Evolutionary conservation across 2,797 vertebrate genomes (phyloP), one percentile per base, ranked within the genome.

Genomic region (Antennarius maculatus): DNA sequence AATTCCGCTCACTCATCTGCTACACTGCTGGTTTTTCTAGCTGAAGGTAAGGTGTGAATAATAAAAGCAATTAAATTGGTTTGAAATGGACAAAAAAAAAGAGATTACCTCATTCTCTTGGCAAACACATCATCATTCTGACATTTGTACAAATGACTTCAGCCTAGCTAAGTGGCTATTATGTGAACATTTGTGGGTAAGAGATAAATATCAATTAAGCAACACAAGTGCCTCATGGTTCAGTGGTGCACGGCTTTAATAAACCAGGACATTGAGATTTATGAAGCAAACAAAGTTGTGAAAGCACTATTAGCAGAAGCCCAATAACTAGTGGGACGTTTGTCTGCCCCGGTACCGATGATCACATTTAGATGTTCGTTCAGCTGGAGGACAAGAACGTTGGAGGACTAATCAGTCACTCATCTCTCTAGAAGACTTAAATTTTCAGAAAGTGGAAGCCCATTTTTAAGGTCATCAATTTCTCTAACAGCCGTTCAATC

Each of bases 151-250:
- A 57, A 79, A 83, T 66, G 17, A 53, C 67, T 68, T 53, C 6
- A 62, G 37, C 51, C 55, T 27, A 7, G 70, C 56, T 74, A 78
- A 77, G 76, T 76, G 61, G 69, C 52, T 62, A 56, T 82, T 72
- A 79, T 47, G 34, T 74, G 54, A 55, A 58, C 39, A 71, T 74
- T 55, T 57, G 73, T 56, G 62, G 47, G 65, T 48, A 74, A 72
- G 70, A 54, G 79, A 77, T 75, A 74, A 57, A 80, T 68, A 79
- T 79, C 64, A 85, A 63, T 81, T 74, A 77, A 63, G 43, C 71
- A 66, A 61, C 66, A 61, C 27, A 10, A 50, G 58, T 68, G 59
- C 58, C 48, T 73, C 49, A 9, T 56, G 54, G 71, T 71, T 47
- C 62, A 46, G 48, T 4, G 0, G 43, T 71, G 34, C 29, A 47